Base-by-base conservation (phyloP, 2,888 invertebrate genomes). In the Melanotus villosus region DNA sequence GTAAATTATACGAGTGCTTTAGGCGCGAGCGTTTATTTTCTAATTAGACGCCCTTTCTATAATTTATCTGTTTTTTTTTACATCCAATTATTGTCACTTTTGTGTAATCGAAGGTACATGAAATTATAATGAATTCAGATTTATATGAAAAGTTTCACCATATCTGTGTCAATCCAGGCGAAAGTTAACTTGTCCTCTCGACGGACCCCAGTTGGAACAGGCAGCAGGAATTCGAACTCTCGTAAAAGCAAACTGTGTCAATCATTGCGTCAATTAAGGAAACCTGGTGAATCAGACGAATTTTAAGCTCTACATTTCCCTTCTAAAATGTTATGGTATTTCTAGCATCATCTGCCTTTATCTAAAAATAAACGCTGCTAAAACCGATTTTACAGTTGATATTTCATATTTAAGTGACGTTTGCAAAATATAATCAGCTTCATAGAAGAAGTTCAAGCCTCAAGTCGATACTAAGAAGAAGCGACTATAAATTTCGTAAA, bases 1-100 rank as follows among this genome's bases (percentile, higher is more conserved):
- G 69, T 68, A 72, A 75, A 78, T 70, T 70, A 66, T 66, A 70
- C 54, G 66, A 66, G 70, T 69, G 64, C 59, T 65, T 52, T 59
- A 56, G 58, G 38, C 63, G 63, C 38, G 26, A 59, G 26, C 64
- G 47, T 43, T 54, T 59, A 65, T 68, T 68, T 68, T 68, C 57
- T 63, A 68, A 68, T 68, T 68, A 63, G 57, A 52, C 50, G 36
- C 62, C 21, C 36, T 50, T 41, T 38, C 68, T 36, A 58, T 47
- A 65, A 65, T 34, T 58, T 58, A 58, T 23, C 50, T 14, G 41
- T 63, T 50, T 58, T 58, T 23, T 65, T 43, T 34, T 5, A 34
- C n/a, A 34, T 32, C 32, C 1, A 34, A 34, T 12, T n/a, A 12
- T 34, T 34, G n/a, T n/a, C n/a, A n/a, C 26, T 12, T 52, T 52